Base-by-base conservation (phyloP, 2,113 vertebrate species). In the Oreochromis aureus region DNA sequence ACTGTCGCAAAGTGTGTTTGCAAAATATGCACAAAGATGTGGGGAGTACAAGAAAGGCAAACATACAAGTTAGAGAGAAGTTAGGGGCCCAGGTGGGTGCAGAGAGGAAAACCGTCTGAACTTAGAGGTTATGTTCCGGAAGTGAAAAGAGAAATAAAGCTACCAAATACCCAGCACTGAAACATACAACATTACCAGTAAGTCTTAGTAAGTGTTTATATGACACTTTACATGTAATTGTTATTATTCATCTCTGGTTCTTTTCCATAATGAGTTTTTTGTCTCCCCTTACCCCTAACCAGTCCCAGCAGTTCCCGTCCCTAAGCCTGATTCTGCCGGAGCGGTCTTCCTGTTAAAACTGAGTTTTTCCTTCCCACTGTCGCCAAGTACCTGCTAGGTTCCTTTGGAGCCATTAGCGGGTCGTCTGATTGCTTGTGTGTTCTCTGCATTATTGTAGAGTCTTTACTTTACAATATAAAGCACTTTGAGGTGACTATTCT, bases 1-100 rank as follows among this genome's bases (percentile, higher is more conserved):
- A 18, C 85, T 81, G 84, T n/a, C 9, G 30, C 46, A 46, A 82
- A 81, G 18, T 15, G 32, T 53, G 53, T 88, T 91, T 84, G 32
- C 53, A 83, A 30, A 79, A 71, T 82, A 88, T 46, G 63, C 39
- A 55, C 10, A 53, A 51, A 48, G 41, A 76, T 63, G 79, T 58
- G 32, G 53, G 53, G 22, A 84, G 16, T 32, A 56, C 6, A 27
- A 27, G 44, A 81, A 41, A 83, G 22, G 34, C 6, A 41, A 51
- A 78, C 71, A 32, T 12, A 51, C 11, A 78, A 32, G 44, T 32
- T 78, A 19, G 19, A 78, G n/a, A 69, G 55, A 53, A 1, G 24
- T 63, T 63, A 3, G 55, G 63, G 19, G 15, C 11, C 19, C 48
- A 30, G n/a, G 44, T 80, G 32, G 4, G 41, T 18, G 15, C 8